A percentile compares a stretch with the other conserved stretches of the same genome.
phyloP scores from a whole-genome alignment of 2,888 invertebrate genomes.

The Entomobrya proxima region DNA sequence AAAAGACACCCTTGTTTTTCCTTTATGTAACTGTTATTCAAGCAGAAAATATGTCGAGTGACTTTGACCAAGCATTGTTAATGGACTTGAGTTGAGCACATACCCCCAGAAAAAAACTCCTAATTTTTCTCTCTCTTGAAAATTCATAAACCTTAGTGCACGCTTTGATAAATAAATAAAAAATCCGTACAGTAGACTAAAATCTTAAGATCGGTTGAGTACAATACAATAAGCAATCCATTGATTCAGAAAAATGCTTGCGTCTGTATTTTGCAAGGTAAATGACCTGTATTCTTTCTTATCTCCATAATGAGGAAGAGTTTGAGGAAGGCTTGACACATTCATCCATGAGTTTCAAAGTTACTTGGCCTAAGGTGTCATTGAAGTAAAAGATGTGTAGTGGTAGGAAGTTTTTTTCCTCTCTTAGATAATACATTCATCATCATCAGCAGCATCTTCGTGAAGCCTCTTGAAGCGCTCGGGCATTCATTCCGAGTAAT shows the following conservation, averaged over 20 bases:
- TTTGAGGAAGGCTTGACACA: slow-evolving; percentile 20
- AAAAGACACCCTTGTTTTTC: slow-evolving; percentile 38
- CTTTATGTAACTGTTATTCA: slow-evolving; percentile 24
- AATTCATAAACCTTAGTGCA: slow-evolving; percentile 24
- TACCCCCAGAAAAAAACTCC: not conserved
- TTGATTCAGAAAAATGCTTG: not conserved
- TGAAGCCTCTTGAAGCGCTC: slow-evolving; percentile 24
- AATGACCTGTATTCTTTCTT: slow-evolving; percentile 50
- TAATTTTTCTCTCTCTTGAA: slow-evolving; percentile 16
- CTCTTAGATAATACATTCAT: slow-evolving; percentile 18
- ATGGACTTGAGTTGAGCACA: not conserved
- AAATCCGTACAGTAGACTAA: not conserved
- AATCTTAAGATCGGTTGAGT: not conserved
- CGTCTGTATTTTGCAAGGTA: slow-evolving; percentile 31
- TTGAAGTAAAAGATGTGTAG: slow-evolving; percentile 12
- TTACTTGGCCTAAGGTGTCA: slow-evolving; percentile 52
- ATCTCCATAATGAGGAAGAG: slow-evolving; percentile 38
- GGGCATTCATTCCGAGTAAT: not conserved
- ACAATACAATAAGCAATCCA: not conserved
- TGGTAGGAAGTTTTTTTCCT: not conserved
- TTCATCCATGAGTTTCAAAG: slow-evolving; percentile 39
- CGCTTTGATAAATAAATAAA: not conserved
- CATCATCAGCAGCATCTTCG: slow-evolving; percentile 31
- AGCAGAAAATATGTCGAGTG: slow-evolving; percentile 8
- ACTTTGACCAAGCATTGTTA: slow-evolving; percentile 22